Conservation (phyloP, 2,113 vertebrate species). For the Microtus pennsylvanicus region DNA sequence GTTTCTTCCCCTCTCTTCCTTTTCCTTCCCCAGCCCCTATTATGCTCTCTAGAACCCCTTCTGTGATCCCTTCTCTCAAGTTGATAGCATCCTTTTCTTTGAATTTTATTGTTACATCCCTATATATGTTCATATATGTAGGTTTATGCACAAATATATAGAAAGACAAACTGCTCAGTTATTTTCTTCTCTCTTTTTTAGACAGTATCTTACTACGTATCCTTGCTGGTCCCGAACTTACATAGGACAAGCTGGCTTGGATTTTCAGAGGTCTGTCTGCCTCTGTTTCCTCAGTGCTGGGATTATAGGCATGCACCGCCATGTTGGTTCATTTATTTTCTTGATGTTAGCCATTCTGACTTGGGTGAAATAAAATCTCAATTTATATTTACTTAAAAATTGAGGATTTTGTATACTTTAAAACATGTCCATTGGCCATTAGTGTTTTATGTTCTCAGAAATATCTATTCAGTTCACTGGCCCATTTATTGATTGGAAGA, state of each 20-base stretch:
- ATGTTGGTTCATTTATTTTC: not conserved
- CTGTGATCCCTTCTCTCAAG: not conserved
- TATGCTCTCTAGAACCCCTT: not conserved
- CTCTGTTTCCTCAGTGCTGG: not conserved
- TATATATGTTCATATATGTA: not conserved
- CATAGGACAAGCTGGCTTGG: not conserved
- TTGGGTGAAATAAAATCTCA: not conserved
- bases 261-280: not conserved
- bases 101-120: not conserved
- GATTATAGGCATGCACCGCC: not conserved
- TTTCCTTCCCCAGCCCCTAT: not conserved
- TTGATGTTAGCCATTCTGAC: not conserved
- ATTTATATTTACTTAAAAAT: not conserved
- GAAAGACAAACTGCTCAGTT: not conserved
- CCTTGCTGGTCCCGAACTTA: not conserved
- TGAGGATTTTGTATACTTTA: not conserved
- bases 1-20: no score
- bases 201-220: not conserved
- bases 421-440: not conserved
- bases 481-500: not conserved
- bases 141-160: no score
- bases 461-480: not conserved
- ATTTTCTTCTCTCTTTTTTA: not conserved
- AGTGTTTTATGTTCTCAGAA: not conserved
- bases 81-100: not conserved